Percentiles rank a stretch among this genome's conserved stretches.
Evolutionary conservation across 2,888 invertebrate species (phyloP).

Genomic region (Chymomyza amoena): DNA sequence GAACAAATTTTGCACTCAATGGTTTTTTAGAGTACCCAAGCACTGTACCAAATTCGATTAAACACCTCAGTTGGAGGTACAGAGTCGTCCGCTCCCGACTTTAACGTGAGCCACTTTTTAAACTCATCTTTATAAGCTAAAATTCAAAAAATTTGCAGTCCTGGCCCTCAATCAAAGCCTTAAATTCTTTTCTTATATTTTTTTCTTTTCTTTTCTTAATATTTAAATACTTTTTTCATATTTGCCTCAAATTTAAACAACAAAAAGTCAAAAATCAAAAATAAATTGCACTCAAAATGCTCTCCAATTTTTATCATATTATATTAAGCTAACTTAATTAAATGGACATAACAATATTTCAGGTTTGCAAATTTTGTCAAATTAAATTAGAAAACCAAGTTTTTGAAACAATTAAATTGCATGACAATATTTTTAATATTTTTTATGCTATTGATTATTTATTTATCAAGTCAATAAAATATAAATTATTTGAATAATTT

Average conservation of each 20-base stretch:
- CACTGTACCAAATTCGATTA: too few relatives aligned
- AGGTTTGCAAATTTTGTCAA: not conserved
- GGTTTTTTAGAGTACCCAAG: too few relatives aligned
- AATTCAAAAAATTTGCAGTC: too few relatives aligned
- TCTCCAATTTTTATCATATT: not conserved
- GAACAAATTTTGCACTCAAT: too few relatives aligned
- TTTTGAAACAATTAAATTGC: not conserved
- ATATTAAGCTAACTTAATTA: not conserved
- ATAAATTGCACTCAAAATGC: not conserved
- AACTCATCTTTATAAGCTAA: too few relatives aligned
- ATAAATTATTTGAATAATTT: constrained; percentile 67
- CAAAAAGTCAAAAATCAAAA: not conserved
- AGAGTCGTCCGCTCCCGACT: too few relatives aligned
- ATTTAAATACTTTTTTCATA: too few relatives aligned
- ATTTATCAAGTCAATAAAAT: constrained; percentile 61
- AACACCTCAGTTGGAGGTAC: too few relatives aligned
- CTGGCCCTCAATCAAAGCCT: too few relatives aligned
- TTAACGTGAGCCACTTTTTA: too few relatives aligned
- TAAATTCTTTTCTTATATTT: too few relatives aligned
- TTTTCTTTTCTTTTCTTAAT: too few relatives aligned
- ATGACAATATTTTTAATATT: not conserved
- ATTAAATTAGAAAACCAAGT: not conserved
- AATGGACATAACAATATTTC: not conserved
- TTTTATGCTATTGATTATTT: not conserved
- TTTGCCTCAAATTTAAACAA: not conserved